phyloP scores from a whole-genome alignment of 2,888 invertebrate genomes.

The Drosophila recens region DNA sequence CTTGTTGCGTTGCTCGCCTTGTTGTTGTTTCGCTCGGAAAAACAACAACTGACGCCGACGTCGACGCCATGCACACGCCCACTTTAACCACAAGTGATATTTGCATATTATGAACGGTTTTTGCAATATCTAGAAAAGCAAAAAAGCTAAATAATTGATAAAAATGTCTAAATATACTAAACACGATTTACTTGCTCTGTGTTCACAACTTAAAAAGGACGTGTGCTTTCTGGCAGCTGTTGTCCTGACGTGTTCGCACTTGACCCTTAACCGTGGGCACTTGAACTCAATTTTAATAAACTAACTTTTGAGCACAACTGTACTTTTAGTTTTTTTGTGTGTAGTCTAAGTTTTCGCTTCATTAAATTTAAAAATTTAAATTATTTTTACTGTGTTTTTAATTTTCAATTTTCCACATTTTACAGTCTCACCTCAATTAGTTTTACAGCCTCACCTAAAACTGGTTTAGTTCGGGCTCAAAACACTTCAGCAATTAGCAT shows the following conservation, averaged over 20 bases:
- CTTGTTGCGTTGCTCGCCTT: conserved; percentile 13
- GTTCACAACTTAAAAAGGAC: not conserved
- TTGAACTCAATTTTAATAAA: not conserved
- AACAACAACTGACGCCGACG: conserved; percentile 35
- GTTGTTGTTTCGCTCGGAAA: conserved; percentile 25
- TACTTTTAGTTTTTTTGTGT: conserved; percentile 18
- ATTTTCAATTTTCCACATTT: conserved; percentile 2
- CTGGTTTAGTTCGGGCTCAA: conserved; percentile 44
- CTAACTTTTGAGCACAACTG: conserved; percentile 37
- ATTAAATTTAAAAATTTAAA: not conserved
- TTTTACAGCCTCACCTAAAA: conserved; percentile 27
- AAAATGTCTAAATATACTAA: conserved; percentile 6
- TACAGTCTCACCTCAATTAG: not conserved
- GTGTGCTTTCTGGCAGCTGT: conserved; percentile 13
- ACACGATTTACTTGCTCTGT: not conserved
- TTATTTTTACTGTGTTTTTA: not conserved
- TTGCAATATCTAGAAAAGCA: conserved; percentile 7
- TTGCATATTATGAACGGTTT: conserved; percentile 8
- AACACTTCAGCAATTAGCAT: conserved; percentile 44
- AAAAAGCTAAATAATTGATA: conserved; percentile 41
- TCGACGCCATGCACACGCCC: conserved; percentile 29
- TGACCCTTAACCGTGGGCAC: not conserved
- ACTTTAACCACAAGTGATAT: conserved; percentile 19
- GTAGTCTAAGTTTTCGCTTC: not conserved
- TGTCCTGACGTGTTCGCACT: conserved; percentile 10